Percentiles rank a stretch among this genome's conserved stretches.
These are phyloP conservation scores for Dasyornis broadbenti DNA, from an alignment of 2,113 vertebrate genomes.

Conservation along the genomic window DNA sequence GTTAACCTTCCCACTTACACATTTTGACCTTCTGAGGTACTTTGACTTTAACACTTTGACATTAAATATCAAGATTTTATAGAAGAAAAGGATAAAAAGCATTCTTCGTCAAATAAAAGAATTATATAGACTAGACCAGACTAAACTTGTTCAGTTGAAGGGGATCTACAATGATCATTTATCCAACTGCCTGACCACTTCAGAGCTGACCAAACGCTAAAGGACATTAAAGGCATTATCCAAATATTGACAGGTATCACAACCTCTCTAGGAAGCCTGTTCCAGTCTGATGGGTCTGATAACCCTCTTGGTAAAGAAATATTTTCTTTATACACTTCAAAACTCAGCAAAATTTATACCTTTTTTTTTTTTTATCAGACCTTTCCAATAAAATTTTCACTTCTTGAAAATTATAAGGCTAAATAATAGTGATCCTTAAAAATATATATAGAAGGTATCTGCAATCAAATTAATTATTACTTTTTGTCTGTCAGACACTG, in stretches of 20 bases:
- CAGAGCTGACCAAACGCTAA: not conserved
- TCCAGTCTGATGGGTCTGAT: not conserved
- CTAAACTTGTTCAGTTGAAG: not conserved
- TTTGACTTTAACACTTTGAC: not conserved
- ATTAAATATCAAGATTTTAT: not conserved
- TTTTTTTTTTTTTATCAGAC: not conserved
- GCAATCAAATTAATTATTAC: not conserved
- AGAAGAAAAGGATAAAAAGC: not conserved
- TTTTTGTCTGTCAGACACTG: not conserved
- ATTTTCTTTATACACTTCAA: not conserved
- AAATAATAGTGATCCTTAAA: not conserved
- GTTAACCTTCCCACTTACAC: not conserved
- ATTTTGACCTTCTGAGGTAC: not conserved
- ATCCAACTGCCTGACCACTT: not conserved
- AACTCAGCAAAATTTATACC: not conserved
- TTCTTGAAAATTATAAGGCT: not conserved
- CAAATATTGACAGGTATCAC: not conserved
- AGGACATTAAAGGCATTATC: not conserved
- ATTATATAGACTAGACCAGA: not conserved
- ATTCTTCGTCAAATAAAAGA: not conserved
- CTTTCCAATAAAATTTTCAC: not conserved
- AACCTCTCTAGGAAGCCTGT: not conserved
- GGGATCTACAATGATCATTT: accelerated
- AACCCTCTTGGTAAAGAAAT: not conserved
- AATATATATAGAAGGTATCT: not conserved